Evolutionary conservation across 2,888 invertebrate species (phyloP), one percentile per base, ranked within the genome.

Genomic region (Scaptodrosophila latifasciaeformis): DNA sequence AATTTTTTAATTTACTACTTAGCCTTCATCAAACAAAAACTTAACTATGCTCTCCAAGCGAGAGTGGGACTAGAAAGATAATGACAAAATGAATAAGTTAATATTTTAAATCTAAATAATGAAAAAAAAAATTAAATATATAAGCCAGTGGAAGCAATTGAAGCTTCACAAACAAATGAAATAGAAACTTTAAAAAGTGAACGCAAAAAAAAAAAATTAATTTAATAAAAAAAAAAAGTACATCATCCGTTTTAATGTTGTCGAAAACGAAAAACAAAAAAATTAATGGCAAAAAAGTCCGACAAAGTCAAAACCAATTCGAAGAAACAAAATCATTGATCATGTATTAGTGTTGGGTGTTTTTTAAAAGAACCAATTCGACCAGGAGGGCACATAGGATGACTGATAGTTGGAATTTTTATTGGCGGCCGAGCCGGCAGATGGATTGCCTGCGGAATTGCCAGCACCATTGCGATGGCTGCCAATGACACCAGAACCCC

Each of bases 311-410:
- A n/a, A n/a, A n/a, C n/a, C n/a, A 24, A 24, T 19, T 27, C 13
- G 2, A 29, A 31, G 18, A 40, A 10, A 27, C 35, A 6, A 35
- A 40, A 19, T 24, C 24, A n/a, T n/a, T n/a, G n/a, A n/a, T n/a
- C n/a, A n/a, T n/a, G n/a, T 7, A 12, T 52, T 31, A 40, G 27
- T 13, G 35, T 9, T 29, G 21, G 29, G 19, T 35, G 30, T 24
- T 45, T 2, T 31, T 53, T 59, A 68, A 44, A 62, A 72, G 39
- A 72, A 72, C 77, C 77, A 76, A 65, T 72, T 72, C 1, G 71
- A 72, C 71, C 77, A 76, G 21, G 77, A 63, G 31, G 71, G 77
- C 68, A 70, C 54, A 30, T 57, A 51, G 29, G 68, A 68, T 39
- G 65, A 65, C 24, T 68, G 68, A 57, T 65, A 67, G 37, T 58